These are phyloP conservation scores for Chaetodon trifasciatus DNA, from an alignment of 2,797 vertebrate species.

Conservation along the genomic window DNA sequence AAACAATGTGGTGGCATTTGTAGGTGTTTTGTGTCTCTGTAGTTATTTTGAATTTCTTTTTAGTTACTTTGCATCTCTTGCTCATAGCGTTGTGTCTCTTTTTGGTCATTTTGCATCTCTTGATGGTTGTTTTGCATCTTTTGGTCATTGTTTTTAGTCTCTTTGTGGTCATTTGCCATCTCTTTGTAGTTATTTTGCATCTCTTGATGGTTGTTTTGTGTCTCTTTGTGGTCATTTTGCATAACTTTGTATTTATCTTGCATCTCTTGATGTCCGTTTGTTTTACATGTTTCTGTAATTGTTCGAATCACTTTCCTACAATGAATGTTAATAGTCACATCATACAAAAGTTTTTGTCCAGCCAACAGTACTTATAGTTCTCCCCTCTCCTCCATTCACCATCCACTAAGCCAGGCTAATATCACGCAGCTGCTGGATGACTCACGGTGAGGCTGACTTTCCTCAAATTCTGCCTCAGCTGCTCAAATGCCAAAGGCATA, in stretches of 20 bases:
- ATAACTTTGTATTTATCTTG: background rate
- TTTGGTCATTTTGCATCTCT: background rate
- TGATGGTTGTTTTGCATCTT: no score
- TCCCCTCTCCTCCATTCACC: background rate
- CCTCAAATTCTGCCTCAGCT: background rate
- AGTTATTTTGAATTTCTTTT: background rate
- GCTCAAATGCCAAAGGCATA: background rate
- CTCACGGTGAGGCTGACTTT: constrained; percentile 2
- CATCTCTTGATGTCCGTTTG: background rate
- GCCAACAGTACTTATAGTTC: background rate
- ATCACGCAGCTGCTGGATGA: constrained; percentile 10
- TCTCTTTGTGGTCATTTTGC: background rate
- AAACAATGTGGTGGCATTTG: no score
- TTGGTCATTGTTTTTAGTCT: no score
- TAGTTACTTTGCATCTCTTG: background rate
- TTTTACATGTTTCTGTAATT: background rate
- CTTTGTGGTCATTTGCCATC: background rate
- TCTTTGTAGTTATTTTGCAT: no score
- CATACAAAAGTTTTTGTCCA: no score
- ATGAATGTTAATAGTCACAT: background rate
- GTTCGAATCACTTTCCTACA: background rate
- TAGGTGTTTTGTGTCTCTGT: background rate
- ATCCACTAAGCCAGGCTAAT: background rate
- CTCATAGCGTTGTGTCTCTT: background rate
- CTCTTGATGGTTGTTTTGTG: no score